These are phyloP conservation scores for Acholoe squamosa DNA, from an alignment of 2,888 invertebrate species.

Conservation along the genomic window DNA sequence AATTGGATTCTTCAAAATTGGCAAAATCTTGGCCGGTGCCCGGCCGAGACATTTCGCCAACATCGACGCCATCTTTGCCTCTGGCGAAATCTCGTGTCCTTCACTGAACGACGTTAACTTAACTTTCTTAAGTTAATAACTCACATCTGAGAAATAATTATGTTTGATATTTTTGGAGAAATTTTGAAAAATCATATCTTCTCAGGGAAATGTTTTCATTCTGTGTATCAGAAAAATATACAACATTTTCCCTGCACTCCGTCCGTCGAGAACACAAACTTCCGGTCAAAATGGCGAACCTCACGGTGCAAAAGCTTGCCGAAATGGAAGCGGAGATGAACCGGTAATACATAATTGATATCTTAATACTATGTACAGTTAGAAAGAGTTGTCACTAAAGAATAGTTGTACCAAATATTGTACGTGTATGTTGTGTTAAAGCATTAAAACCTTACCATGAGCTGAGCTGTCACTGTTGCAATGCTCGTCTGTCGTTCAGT, in stretches of 20 bases:
- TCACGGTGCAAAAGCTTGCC: constrained; percentile 78
- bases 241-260: too few relatives aligned
- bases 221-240: too few relatives aligned
- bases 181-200: too few relatives aligned
- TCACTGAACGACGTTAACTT: constrained; percentile 7
- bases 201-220: too few relatives aligned
- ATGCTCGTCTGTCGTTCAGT: background rate
- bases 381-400: background rate
- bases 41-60: constrained; percentile 63
- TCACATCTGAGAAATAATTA: too few relatives aligned
- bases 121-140: too few relatives aligned
- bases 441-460: background rate
- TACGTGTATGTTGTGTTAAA: background rate
- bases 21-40: constrained; percentile 51
- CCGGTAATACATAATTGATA: constrained; percentile 72
- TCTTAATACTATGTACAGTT: background rate
- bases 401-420: background rate
- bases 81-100: constrained; percentile 59
- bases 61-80: constrained; percentile 66
- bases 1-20: constrained; percentile 59
- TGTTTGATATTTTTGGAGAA: too few relatives aligned
- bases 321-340: constrained; percentile 83
- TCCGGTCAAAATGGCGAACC: constrained; percentile 72
- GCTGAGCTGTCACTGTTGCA: background rate
- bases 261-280: constrained; percentile 21